Conservation (phyloP, 2,888 invertebrate species). For the Coecobrya sp. region DNA sequence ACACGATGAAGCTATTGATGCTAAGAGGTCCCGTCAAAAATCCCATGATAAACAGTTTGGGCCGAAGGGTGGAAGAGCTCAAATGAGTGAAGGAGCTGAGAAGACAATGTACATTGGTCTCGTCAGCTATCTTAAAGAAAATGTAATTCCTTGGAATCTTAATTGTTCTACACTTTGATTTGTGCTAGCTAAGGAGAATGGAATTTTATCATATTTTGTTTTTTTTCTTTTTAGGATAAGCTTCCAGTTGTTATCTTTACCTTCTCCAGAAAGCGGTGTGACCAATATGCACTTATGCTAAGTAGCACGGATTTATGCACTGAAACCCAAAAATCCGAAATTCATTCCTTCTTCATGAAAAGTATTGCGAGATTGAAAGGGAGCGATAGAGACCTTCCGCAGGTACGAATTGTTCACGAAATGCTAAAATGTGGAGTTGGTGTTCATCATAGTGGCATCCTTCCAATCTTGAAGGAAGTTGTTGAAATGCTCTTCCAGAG, state of each 20-base stretch:
- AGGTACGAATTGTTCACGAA: conserved; percentile 91
- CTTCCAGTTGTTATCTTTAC: conserved; percentile 98
- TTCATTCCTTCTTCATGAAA: conserved; percentile 95
- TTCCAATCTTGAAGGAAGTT: conserved; percentile 99
- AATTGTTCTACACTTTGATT: no score
- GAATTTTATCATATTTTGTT: neutral
- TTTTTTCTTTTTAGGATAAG: conserved; percentile 90
- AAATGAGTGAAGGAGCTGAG: conserved; percentile 90
- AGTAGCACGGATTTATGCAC: conserved; percentile 92
- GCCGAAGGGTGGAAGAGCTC: conserved; percentile 79
- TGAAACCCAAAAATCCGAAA: conserved; percentile 94
- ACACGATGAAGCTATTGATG: conserved; percentile 84
- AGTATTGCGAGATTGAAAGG: conserved; percentile 95
- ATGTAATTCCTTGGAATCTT: conserved; percentile 77
- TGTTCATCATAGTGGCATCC: conserved; percentile 98
- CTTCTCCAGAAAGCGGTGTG: conserved; percentile 95
- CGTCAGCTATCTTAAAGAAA: conserved; percentile 93
- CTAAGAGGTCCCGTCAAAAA: conserved; percentile 82
- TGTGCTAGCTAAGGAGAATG: no score
- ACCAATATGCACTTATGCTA: conserved; percentile 91
- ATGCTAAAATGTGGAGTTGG: conserved; percentile 96
- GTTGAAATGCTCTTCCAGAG: conserved; percentile 98
- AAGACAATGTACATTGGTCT: conserved; percentile 94
- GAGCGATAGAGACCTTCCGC: conserved; percentile 96
- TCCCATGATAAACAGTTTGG: conserved; percentile 84